phyloP scores from a whole-genome alignment of 2,888 invertebrate species.

The Tipula lateralis region DNA sequence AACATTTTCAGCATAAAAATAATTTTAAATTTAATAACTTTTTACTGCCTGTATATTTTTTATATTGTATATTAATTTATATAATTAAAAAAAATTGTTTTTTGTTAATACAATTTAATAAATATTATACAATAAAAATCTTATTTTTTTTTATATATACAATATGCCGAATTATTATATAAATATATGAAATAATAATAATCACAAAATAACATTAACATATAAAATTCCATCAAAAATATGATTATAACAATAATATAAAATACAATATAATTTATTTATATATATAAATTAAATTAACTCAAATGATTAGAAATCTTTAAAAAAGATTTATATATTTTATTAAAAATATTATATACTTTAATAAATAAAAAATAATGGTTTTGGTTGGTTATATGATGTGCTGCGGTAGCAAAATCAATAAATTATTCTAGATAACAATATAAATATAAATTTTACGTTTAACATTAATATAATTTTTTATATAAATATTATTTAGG shows the following conservation, averaged over 20 bases:
- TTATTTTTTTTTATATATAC: background rate
- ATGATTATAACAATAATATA: background rate
- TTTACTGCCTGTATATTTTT: background rate
- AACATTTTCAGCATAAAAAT: background rate
- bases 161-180: background rate
- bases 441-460: background rate
- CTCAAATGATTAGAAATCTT: background rate
- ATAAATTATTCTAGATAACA: conserved; percentile 19
- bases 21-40: background rate
- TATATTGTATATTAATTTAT: background rate
- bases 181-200: background rate
- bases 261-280: background rate
- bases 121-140: background rate
- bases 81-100: background rate
- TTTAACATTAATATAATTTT: conserved; percentile 13
- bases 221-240: conserved; percentile 5
- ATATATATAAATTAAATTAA: background rate
- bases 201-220: background rate
- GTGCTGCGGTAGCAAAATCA: background rate
- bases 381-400: background rate
- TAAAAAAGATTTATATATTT: background rate
- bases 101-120: background rate
- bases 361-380: background rate
- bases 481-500: background rate
- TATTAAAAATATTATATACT: background rate